A percentile compares a stretch with the other conserved stretches of the same genome.
Evolutionary conservation across 1,140 invertebrate species (phyloP).

Genomic region (Globodera ellingtonae): DNA sequence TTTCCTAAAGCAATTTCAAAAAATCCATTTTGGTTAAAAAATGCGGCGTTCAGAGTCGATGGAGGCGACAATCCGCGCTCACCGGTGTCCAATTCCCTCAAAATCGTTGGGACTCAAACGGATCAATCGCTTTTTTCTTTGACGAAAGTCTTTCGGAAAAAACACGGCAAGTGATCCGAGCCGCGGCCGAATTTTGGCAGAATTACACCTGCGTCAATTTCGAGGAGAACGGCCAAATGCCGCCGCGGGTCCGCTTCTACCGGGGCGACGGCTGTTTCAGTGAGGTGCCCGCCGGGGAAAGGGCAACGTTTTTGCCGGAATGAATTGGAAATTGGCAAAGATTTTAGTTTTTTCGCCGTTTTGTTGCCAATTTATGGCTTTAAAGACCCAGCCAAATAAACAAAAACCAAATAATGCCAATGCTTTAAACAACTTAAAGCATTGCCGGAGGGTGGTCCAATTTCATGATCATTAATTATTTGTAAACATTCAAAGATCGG

Average conservation of each 20-base stretch:
- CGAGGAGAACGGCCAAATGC: constrained; percentile 30
- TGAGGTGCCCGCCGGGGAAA: background rate
- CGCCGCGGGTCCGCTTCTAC: constrained; percentile 43
- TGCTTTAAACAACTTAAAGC: too few relatives aligned
- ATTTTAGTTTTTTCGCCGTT: too few relatives aligned
- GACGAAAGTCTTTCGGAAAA: constrained; percentile 15
- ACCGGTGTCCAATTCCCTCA: constrained; percentile 32
- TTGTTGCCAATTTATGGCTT: too few relatives aligned
- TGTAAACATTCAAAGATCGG: background rate
- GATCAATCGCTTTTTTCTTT: constrained; percentile 42
- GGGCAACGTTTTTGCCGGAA: too few relatives aligned
- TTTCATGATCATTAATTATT: too few relatives aligned
- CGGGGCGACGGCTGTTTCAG: constrained; percentile 41
- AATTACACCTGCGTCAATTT: constrained; percentile 48
- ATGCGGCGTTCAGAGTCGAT: background rate
- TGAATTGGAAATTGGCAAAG: too few relatives aligned
- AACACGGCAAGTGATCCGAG: constrained; percentile 43
- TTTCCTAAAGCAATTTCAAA: too few relatives aligned
- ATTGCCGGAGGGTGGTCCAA: background rate
- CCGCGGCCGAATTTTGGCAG: constrained; percentile 41
- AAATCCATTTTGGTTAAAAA: too few relatives aligned
- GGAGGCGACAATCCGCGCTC: constrained; percentile 43
- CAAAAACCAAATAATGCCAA: too few relatives aligned
- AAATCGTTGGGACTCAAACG: constrained; percentile 36
- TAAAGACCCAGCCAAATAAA: too few relatives aligned